phyloP scores from a whole-genome alignment of 2,888 invertebrate genomes.

The Aleiodes testaceus region DNA sequence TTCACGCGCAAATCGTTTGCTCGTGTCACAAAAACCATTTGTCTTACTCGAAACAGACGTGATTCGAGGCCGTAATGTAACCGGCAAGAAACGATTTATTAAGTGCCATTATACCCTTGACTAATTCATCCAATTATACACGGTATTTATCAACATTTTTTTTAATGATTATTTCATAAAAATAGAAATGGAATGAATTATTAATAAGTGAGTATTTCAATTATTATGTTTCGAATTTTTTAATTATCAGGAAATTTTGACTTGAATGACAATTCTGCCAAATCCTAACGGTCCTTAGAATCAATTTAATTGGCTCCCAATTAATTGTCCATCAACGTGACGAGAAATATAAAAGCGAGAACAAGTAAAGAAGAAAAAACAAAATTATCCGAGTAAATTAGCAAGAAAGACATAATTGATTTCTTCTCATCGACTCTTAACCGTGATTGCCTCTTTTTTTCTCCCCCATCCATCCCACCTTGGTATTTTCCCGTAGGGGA shows the following conservation, averaged over 20 bases:
- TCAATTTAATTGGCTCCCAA: constrained; percentile 23
- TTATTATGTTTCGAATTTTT: no score
- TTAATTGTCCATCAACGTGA: constrained; percentile 21
- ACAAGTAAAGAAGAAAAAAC: not conserved
- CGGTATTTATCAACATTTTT: constrained; percentile 1
- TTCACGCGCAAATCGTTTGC: constrained; percentile 46
- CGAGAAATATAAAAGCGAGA: constrained; percentile 5
- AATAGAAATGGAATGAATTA: not conserved
- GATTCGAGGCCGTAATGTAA: constrained; percentile 36
- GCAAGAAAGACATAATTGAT: constrained; percentile 41
- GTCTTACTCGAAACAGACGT: constrained; percentile 47
- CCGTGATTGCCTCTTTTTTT: constrained; percentile 17
- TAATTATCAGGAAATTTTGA: no score
- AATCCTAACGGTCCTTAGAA: not conserved
- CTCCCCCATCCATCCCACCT: not conserved
- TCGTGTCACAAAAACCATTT: constrained; percentile 53
- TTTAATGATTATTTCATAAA: not conserved
- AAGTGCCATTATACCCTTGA: constrained; percentile 4
- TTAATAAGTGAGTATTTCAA: not conserved
- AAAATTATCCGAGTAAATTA: constrained; percentile 37
- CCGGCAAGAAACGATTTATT: constrained; percentile 31
- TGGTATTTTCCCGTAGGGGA: constrained; percentile 33
- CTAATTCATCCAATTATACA: constrained; percentile 8
- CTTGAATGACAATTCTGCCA: no score
- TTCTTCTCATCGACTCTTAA: constrained; percentile 38